phyloP scores from a whole-genome alignment of 2,113 vertebrate species.

The Pangasianodon gigas region DNA sequence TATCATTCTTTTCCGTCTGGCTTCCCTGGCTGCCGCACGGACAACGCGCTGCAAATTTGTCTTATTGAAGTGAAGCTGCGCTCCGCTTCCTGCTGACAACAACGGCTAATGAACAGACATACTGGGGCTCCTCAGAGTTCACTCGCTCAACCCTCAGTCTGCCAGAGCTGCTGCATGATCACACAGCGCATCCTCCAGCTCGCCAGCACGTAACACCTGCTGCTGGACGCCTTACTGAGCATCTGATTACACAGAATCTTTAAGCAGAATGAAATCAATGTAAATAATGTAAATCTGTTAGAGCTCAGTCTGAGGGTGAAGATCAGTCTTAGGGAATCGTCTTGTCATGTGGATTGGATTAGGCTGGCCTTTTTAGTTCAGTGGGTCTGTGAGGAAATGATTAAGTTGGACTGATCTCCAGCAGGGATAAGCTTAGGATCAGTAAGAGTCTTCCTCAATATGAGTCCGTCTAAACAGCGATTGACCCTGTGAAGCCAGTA shows the following conservation, averaged over 20 bases:
- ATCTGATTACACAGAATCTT: conserved; percentile 14
- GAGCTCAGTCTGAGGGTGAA: background rate
- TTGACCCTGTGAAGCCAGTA: conserved; percentile 44
- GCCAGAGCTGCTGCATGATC: conserved; percentile 41
- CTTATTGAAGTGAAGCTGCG: conserved; percentile 89
- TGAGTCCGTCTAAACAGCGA: conserved; percentile 45
- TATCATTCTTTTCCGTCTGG: conserved; percentile 99
- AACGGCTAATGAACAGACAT: conserved; percentile 52
- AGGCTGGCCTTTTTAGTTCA: conserved; percentile 17
- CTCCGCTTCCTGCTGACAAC: conserved; percentile 74
- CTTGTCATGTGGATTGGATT: conserved; percentile 28
- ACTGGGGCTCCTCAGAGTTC: conserved; percentile 55
- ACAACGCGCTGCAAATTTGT: conserved; percentile 84
- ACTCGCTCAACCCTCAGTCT: conserved; percentile 55
- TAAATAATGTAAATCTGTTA: conserved; percentile 2
- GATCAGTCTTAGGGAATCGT: background rate
- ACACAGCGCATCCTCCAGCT: conserved; percentile 22
- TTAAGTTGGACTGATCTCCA: conserved; percentile 48
- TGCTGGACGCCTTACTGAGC: conserved; percentile 28
- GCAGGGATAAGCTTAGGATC: conserved; percentile 37
- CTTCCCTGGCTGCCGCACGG: conserved; percentile 83
- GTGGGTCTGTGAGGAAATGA: conserved; percentile 36
- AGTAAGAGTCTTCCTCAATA: conserved; percentile 40
- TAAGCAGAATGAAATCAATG: conserved; percentile 1
- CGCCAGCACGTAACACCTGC: conserved; percentile 14